These are phyloP conservation scores for Andinoacara biseriatus DNA, from an alignment of 2,113 vertebrate genomes.

Conservation along the genomic window DNA sequence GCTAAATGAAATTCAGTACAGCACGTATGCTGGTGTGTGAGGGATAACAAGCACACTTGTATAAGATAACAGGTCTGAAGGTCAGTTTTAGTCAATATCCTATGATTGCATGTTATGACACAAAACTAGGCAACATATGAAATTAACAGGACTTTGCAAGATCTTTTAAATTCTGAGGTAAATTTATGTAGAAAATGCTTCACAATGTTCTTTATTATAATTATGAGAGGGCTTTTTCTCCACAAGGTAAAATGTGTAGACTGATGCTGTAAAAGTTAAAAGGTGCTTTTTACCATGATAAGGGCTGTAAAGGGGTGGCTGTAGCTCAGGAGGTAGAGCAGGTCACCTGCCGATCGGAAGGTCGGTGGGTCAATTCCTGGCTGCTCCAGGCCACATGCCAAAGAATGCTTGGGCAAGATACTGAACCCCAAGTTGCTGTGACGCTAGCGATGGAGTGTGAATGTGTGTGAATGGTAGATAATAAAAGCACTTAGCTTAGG, in stretches of 20 bases:
- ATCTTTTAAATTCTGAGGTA: background rate
- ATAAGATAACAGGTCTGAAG: constrained; percentile 8
- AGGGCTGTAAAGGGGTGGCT: too few species aligned
- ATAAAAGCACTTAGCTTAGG: too few species aligned
- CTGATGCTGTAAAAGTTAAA: background rate
- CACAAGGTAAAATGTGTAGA: background rate
- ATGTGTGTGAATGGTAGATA: too few species aligned
- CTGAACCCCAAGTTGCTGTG: too few species aligned
- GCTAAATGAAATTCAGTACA: constrained; percentile 31
- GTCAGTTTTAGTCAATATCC: constrained; percentile 8
- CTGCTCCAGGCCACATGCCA: too few species aligned
- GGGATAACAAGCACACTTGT: background rate
- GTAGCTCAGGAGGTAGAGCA: too few species aligned
- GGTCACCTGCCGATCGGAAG: too few species aligned
- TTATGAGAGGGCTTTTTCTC: background rate
- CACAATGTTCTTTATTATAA: background rate
- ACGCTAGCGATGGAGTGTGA: too few species aligned
- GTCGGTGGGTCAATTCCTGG: too few species aligned
- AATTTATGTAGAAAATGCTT: background rate
- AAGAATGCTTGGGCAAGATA: too few species aligned
- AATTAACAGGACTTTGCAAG: background rate
- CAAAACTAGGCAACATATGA: background rate
- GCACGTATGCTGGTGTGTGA: background rate
- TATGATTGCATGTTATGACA: background rate
- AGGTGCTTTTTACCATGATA: background rate